Evolutionary conservation across 2,113 vertebrate genomes (phyloP), one percentile per base, ranked within the genome.

Genomic region (Hypomesus transpacificus): DNA sequence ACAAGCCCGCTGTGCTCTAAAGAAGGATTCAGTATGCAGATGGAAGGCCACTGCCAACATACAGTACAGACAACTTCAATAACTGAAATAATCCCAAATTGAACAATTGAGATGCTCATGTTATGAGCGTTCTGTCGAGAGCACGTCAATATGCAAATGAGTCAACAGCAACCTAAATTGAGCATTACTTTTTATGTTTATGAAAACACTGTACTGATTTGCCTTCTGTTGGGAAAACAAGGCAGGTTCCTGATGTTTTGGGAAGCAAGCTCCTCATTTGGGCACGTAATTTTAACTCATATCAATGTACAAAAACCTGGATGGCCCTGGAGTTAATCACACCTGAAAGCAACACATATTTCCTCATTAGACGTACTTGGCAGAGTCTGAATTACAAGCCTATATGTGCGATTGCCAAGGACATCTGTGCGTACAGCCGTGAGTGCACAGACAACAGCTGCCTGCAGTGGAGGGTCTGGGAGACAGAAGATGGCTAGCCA

Each of bases 371-470:
- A 26, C 60, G 28, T 26, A 62, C 13, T 62, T 60, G 20, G 53
- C 16, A n/a, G 53, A 56, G 53, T 18, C 5, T 56, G 53, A 46
- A 46, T 46, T 9, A 46, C 39, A 46, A 68, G 60, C 28, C 18
- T 22, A 51, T 65, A 77, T 70, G 73, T 76, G 80, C 31, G 66
- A 62, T 3, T 17, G 74, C 77, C 73, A 80, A 82, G 76, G 76
- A 79, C 75, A 68, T 82, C 76, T 80, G 80, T 69, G 69, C 34
- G 61, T 22, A 80, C 84, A 69, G 70, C 71, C 63, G 63, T 77
- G 80, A 77, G 68, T 54, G 62, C 71, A 68, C 78, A 58, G 66
- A 34, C 77, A 50, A 70, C 79, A 70, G 76, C 80, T 79, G 83
- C 60, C 72, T 78, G 75, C 63, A 72, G 82, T 70, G 63, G 59